Percentiles rank a stretch among this genome's conserved stretches.
Conservation (phyloP, 2,888 invertebrate species). For the Ochropleura plecta region DNA sequence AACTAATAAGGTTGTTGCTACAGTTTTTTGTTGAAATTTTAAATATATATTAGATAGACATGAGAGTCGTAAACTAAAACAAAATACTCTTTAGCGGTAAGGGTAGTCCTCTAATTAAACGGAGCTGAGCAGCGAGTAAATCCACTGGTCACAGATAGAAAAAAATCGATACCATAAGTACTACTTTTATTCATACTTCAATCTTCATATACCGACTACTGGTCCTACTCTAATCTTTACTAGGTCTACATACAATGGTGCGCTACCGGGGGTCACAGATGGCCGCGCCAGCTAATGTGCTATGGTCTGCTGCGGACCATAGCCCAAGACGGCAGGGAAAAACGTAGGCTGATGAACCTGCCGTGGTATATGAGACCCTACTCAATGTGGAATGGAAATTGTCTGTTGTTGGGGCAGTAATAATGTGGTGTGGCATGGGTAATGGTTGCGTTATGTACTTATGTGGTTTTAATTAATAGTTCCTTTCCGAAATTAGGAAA, state of each 20-base stretch:
- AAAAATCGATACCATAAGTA: neutral
- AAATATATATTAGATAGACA: too few species aligned
- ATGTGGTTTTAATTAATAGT: constrained; percentile 10
- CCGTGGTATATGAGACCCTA: constrained; percentile 59
- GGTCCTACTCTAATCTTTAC: constrained; percentile 56
- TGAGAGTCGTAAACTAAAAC: too few species aligned
- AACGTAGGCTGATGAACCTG: constrained; percentile 75
- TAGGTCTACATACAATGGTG: constrained; percentile 73
- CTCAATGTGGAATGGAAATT: constrained; percentile 19
- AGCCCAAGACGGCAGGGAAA: constrained; percentile 66
- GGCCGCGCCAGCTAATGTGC: constrained; percentile 82
- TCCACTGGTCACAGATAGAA: neutral
- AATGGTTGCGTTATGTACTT: neutral
- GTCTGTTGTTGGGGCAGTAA: constrained; percentile 22
- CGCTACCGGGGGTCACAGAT: constrained; percentile 84
- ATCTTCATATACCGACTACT: neutral
- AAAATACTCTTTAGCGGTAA: too few species aligned
- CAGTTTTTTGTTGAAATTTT: too few species aligned
- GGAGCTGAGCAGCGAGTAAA: too few species aligned
- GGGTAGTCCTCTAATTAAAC: too few species aligned
- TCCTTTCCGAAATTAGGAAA: constrained; percentile 3
- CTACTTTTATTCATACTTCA: neutral
- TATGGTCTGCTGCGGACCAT: constrained; percentile 77
- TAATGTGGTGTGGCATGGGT: constrained; percentile 6
- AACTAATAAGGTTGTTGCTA: too few species aligned